Conservation (phyloP, 2,113 vertebrate genomes). For the Sander lucioperca region DNA sequence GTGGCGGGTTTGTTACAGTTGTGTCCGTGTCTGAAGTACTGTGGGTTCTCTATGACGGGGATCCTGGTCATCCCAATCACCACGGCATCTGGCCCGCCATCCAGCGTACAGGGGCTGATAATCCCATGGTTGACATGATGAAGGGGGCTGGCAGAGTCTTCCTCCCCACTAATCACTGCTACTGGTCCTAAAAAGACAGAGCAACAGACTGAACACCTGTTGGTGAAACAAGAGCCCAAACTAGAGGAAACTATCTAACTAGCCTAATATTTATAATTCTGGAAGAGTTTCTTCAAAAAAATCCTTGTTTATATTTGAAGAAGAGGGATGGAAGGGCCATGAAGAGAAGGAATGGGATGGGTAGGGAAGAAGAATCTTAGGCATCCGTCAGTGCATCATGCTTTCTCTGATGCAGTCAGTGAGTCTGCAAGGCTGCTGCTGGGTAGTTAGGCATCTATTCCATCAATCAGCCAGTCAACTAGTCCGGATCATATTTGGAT, state of each 20-base stretch:
- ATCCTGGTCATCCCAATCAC: constrained; percentile 97
- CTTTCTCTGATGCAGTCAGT: background rate
- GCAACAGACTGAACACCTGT: background rate
- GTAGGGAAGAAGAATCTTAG: background rate
- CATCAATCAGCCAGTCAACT: background rate
- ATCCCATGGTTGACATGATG: constrained; percentile 98
- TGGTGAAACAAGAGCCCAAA: background rate
- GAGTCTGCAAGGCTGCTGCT: no score
- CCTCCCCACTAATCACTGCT: constrained; percentile 96
- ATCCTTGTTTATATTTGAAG: no score
- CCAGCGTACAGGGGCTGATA: constrained; percentile 91
- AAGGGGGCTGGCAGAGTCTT: constrained; percentile 95
- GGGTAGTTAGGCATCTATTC: no score
- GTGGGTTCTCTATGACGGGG: constrained; percentile 96
- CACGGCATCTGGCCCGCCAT: constrained; percentile 90
- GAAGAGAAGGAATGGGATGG: no score
- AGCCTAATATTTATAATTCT: background rate
- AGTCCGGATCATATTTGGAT: background rate
- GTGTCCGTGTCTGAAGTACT: constrained; percentile 97
- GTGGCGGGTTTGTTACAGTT: constrained; percentile 95
- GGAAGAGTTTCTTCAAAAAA: background rate
- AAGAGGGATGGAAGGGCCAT: no score
- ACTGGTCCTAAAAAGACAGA: constrained; percentile 87
- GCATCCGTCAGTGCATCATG: background rate
- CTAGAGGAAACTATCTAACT: background rate